phyloP scores from a whole-genome alignment of 2,113 vertebrate genomes.

The zebrafish (Danio rerio) region DNA sequence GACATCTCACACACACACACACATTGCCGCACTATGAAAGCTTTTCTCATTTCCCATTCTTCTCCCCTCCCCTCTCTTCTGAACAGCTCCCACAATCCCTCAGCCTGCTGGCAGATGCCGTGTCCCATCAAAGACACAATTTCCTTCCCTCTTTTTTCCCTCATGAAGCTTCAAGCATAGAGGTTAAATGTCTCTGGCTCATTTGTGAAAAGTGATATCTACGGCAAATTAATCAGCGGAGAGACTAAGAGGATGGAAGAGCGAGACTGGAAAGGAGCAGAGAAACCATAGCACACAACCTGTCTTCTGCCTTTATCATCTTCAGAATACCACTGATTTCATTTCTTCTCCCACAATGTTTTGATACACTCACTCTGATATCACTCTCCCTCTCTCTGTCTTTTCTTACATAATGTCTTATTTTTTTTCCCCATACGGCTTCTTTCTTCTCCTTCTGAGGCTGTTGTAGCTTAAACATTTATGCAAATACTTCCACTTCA shows the following conservation, averaged over 20 bases:
- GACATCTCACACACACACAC: constrained; percentile 43
- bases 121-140: constrained; percentile 40
- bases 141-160: not conserved
- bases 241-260: constrained; percentile 37
- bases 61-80: constrained; percentile 9
- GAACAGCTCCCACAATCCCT: constrained; percentile 29
- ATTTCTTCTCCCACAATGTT: not conserved
- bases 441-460: constrained; percentile 24
- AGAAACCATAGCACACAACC: constrained; percentile 64
- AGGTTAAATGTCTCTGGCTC: constrained; percentile 56
- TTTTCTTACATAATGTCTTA: not conserved
- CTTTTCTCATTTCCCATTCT: constrained; percentile 18
- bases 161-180: constrained; percentile 35
- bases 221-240: constrained; percentile 45
- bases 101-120: constrained; percentile 36
- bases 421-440: constrained; percentile 52
- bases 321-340: constrained; percentile 62
- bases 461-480: constrained; percentile 18
- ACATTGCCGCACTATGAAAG: constrained; percentile 23
- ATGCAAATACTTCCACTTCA: constrained; percentile 29
- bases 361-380: not conserved
- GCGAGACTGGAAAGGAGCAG: constrained; percentile 24
- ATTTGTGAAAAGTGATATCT: constrained; percentile 59
- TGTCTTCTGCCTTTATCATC: constrained; percentile 67
- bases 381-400: constrained; percentile 41